These are phyloP conservation scores for Anisognathus igniventris DNA, from an alignment of 2,797 vertebrate species.

Conservation along the genomic window DNA sequence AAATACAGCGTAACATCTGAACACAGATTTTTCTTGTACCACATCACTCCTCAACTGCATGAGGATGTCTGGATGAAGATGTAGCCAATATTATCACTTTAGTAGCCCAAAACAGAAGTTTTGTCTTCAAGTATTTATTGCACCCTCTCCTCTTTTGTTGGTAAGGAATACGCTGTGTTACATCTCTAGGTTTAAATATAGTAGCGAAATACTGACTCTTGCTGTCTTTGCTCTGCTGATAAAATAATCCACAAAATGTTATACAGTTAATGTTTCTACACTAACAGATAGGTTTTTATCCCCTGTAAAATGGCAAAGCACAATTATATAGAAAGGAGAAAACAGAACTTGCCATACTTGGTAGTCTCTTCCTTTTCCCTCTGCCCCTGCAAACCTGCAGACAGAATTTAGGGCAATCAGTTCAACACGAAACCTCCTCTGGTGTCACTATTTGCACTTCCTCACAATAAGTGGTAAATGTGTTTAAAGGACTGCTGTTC, in stretches of 20 bases:
- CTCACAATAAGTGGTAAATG: neutral
- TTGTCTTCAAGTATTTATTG: neutral
- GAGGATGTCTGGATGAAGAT: neutral
- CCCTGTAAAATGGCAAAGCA: neutral
- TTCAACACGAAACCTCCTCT: neutral
- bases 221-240: neutral
- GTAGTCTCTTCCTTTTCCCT: neutral
- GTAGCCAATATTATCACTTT: neutral
- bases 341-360: neutral
- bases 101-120: neutral
- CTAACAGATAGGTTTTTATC: neutral
- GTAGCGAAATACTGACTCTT: neutral
- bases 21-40: neutral
- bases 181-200: neutral
- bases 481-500: neutral
- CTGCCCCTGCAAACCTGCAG: neutral
- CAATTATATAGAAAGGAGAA: neutral
- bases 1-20: neutral
- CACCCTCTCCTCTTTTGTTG: neutral
- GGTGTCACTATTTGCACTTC: neutral
- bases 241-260: neutral
- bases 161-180: neutral
- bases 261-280: neutral
- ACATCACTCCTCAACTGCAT: rapidly evolving
- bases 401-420: neutral